Evolutionary conservation across 1,140 invertebrate species (phyloP).

Genomic region (Olivierus martensii): DNA sequence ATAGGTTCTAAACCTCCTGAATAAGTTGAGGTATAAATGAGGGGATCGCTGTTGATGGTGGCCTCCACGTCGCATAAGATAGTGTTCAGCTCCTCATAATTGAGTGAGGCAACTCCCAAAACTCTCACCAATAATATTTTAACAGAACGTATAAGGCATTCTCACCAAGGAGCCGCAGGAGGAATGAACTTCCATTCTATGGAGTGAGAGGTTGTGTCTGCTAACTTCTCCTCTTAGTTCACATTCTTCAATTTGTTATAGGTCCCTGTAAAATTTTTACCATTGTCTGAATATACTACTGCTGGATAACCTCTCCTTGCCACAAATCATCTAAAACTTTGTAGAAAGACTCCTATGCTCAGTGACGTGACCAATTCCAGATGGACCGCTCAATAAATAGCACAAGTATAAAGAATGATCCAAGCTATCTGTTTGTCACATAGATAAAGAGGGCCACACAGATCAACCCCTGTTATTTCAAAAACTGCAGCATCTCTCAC

Average conservation of each 20-base stretch:
- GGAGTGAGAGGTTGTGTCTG: too few species aligned
- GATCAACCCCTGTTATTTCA: not conserved
- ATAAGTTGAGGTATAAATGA: not conserved
- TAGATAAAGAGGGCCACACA: constrained; percentile 15
- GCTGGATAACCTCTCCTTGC: constrained; percentile 20
- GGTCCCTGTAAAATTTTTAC: not conserved
- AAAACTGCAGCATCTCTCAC: not conserved
- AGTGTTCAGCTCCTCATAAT: not conserved
- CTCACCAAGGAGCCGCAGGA: not conserved
- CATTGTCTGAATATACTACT: constrained; percentile 14
- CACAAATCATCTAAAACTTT: constrained; percentile 28
- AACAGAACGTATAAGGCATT: too few species aligned
- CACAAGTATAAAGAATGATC: constrained; percentile 31
- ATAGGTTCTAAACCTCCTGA: not conserved
- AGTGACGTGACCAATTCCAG: constrained; percentile 29
- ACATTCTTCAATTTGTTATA: not conserved
- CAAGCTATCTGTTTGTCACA: constrained; percentile 29
- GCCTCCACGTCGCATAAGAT: not conserved
- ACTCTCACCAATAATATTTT: not conserved
- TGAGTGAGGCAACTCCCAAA: not conserved
- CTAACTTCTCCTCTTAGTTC: not conserved
- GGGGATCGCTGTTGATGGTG: not conserved
- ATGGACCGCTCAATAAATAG: constrained; percentile 31
- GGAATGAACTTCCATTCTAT: not conserved
- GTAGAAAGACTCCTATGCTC: constrained; percentile 28